Evolutionary conservation across 2,888 invertebrate species (phyloP), one percentile per base, ranked within the genome.

Genomic region (Anthrax anthrax): DNA sequence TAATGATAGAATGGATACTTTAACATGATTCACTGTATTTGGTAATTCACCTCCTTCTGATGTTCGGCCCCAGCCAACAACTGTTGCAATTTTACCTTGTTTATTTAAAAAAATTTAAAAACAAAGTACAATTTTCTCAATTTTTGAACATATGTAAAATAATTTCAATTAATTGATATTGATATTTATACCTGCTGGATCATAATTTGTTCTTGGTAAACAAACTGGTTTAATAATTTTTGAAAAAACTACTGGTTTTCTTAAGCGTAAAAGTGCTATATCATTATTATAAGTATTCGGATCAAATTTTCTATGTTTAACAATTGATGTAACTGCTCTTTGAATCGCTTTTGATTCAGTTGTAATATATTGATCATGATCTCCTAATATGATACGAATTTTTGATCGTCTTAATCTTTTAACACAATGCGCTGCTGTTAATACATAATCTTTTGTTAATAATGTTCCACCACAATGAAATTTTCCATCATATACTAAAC

Each of bases 381-480:
- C 88, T 2, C 88, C 88, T 37, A 89, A 75, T 52, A 88, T 80
- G 4, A 89, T 77, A 34, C 87, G 76, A 54, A 89, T 86, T 64
- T 84, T 86, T 0, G 86, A 83, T 37, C 82, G 73, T 58, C 84
- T 80, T 37, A 89, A 63, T 56, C 86, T 86, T 43, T 67, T 65
- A 2, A 89, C 81, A 62, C 89, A 89, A 70, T 89, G 89, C 3
- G 89, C 89, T 1, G 89, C 89, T 0, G 89, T 88, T 46, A 90
- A 72, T 48, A 89, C 85, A 62, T 85, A 87, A 66, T 87, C 84
- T 62, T 81, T 80, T 46, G 84, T 85, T 39, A 90, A 72, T 27
- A 89, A 72, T 3, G 87, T 86, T 18, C 82, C 89, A 1, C 89
- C 89, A 59, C 89, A 90, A 63, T 89, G 89, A 69, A 88, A 89